These are phyloP conservation scores for Helicoverpa zea DNA, from an alignment of 1,140 invertebrate species.

Conservation along the genomic window DNA sequence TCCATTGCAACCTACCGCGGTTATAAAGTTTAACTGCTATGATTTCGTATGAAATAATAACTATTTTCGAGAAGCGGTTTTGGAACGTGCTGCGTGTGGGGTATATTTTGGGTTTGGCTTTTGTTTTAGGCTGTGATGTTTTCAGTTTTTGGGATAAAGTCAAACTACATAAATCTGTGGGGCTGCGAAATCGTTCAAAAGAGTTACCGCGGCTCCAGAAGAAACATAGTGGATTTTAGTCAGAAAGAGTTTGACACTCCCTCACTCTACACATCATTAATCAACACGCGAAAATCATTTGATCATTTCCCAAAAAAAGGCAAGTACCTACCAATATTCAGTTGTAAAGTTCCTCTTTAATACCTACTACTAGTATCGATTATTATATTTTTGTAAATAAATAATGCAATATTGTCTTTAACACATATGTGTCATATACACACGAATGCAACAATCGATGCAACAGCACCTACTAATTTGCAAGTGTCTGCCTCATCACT, in stretches of 20 bases:
- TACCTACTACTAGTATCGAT: background rate
- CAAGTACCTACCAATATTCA: background rate
- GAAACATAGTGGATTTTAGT: too few relatives aligned
- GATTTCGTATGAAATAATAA: conserved; percentile 14
- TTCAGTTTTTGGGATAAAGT: background rate
- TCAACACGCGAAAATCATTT: too few relatives aligned
- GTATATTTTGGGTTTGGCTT: conserved; percentile 3
- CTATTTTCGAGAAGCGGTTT: conserved; percentile 12
- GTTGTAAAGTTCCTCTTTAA: too few relatives aligned
- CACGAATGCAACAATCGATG: background rate
- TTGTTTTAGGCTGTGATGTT: background rate
- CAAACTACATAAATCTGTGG: background rate
- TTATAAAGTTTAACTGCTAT: conserved; percentile 8
- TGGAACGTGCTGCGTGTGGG: background rate
- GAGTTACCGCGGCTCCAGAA: too few relatives aligned
- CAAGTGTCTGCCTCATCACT: background rate
- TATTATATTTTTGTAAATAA: background rate
- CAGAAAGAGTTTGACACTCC: too few relatives aligned
- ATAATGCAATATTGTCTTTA: background rate
- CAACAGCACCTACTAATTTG: background rate
- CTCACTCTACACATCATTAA: too few relatives aligned
- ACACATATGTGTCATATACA: background rate
- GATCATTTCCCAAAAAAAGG: too few relatives aligned
- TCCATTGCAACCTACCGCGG: conserved; percentile 10
- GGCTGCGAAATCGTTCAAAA: background rate